These are phyloP conservation scores for Oreochromis aureus DNA, from an alignment of 2,113 vertebrate genomes.

Conservation along the genomic window DNA sequence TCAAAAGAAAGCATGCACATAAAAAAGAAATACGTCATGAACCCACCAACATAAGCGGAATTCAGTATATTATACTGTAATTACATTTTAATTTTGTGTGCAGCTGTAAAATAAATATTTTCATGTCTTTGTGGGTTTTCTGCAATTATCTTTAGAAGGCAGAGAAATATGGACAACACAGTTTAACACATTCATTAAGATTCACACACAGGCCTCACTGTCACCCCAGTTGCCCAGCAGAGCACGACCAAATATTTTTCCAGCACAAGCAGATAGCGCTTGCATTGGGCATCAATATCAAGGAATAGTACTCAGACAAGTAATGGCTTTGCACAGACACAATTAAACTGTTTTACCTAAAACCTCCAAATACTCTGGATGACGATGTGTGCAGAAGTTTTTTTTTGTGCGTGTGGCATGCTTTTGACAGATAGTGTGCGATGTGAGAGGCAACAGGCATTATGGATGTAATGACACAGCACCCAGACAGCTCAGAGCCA, in stretches of 20 bases:
- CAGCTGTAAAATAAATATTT: not conserved
- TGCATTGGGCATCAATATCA: not conserved
- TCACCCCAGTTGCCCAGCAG: not conserved
- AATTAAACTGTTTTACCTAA: not conserved
- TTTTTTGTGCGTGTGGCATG: not conserved
- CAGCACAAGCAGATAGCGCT: not conserved
- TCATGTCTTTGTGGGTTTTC: not conserved
- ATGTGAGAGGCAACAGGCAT: slow-evolving; percentile 58
- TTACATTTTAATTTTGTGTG: not conserved
- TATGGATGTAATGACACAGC: slow-evolving; percentile 69
- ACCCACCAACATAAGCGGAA: not conserved
- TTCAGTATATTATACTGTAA: not conserved
- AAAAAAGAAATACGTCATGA: not conserved
- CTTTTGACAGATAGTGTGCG: slow-evolving; percentile 49
- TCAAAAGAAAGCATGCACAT: not conserved
- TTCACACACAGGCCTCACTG: slow-evolving; percentile 7
- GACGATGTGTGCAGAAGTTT: not conserved
- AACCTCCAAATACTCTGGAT: not conserved
- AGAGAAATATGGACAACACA: not conserved
- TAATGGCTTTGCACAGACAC: not conserved
- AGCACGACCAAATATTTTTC: slow-evolving; percentile 7
- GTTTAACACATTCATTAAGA: slow-evolving; percentile 30
- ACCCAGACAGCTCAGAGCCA: slow-evolving; percentile 61
- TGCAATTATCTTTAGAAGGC: not conserved
- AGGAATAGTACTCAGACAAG: not conserved